Evolutionary conservation across 2,113 vertebrate species (phyloP).

Genomic region (Anser brachyrhynchus): DNA sequence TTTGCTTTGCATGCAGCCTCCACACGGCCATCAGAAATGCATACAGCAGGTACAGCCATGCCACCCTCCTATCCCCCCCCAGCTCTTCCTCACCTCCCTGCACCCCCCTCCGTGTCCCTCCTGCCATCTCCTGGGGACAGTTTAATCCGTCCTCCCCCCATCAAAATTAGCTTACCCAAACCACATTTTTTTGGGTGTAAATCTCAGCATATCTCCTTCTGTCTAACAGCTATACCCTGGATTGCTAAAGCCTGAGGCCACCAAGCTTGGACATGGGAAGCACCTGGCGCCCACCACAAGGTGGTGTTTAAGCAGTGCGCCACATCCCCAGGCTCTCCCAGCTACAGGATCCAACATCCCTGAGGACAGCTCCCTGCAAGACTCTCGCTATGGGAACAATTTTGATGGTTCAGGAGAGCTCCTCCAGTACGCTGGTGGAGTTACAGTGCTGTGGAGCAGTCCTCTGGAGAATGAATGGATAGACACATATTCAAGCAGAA

Average conservation of each 20-base stretch:
- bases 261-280: not conserved
- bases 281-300: no score
- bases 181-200: not conserved
- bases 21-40: not conserved
- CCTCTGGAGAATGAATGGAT: not conserved
- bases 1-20: not conserved
- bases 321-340: not conserved
- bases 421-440: not conserved
- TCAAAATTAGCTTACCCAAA: not conserved
- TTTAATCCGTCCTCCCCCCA: not conserved
- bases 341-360: not conserved
- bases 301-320: not conserved
- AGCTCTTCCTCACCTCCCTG: not conserved
- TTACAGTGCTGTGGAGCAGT: not conserved
- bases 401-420: not conserved
- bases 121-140: not conserved
- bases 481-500: not conserved
- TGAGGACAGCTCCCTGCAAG: not conserved
- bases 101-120: not conserved
- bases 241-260: not conserved
- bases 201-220: not conserved
- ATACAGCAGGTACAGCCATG: fast-evolving
- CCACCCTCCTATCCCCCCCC: not conserved
- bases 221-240: not conserved
- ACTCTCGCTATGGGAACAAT: not conserved